Conservation (phyloP, 92 coral and sea anemone species). For the Zoanthus sansibaricus region DNA sequence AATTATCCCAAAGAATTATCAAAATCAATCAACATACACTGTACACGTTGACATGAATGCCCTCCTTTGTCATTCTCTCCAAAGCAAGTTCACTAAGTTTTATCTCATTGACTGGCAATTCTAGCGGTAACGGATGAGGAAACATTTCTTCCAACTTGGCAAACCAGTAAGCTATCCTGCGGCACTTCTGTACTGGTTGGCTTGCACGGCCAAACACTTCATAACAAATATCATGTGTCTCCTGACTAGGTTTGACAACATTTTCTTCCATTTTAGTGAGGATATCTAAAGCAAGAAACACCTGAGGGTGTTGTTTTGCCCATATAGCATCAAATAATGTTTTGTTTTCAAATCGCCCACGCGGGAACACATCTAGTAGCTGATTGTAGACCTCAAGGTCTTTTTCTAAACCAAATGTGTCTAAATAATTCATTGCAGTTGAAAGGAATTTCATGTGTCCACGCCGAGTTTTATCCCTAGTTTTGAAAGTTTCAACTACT, state of each 20-base stretch:
- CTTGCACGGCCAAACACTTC: slow-evolving; percentile 95
- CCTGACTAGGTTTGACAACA: slow-evolving; percentile 78
- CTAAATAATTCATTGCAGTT: slow-evolving; percentile 84
- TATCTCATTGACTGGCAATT: slow-evolving; percentile 79
- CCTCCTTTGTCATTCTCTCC: slow-evolving; percentile 83
- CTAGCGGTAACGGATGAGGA: slow-evolving; percentile 90
- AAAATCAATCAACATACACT: slow-evolving; percentile 57
- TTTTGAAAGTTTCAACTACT: slow-evolving; percentile 75
- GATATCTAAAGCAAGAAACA: slow-evolving; percentile 89
- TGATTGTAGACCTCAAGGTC: slow-evolving; percentile 85
- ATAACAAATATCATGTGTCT: slow-evolving; percentile 86
- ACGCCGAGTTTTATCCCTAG: slow-evolving; percentile 73
- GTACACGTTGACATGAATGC: slow-evolving; percentile 60
- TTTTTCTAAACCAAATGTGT: slow-evolving; percentile 81
- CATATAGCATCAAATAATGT: slow-evolving; percentile 97
- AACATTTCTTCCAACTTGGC: slow-evolving; percentile 95
- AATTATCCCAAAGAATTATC: too few species aligned
- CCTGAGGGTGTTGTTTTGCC: slow-evolving; percentile 96
- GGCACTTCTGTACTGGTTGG: slow-evolving; percentile 91
- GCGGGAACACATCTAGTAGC: slow-evolving; percentile 85
- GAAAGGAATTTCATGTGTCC: slow-evolving; percentile 87
- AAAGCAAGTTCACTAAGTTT: slow-evolving; percentile 84
- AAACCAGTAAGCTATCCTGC: slow-evolving; percentile 93
- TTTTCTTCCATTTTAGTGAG: slow-evolving; percentile 96
- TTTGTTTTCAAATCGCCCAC: slow-evolving; percentile 84